Conservation (phyloP, 2,888 invertebrate genomes). For the Monochamus alternatus region DNA sequence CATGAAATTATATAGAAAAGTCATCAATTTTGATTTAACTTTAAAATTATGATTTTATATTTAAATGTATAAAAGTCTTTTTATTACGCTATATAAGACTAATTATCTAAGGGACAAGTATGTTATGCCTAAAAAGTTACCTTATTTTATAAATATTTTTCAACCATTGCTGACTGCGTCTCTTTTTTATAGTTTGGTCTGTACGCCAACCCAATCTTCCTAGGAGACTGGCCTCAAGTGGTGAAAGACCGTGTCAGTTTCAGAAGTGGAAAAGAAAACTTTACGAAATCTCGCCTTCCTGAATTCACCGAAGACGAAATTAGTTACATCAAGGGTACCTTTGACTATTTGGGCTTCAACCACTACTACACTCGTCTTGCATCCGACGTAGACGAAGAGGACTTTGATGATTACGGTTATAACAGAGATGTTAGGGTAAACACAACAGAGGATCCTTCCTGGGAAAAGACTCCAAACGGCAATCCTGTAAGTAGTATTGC, state of each 20-base stretch:
- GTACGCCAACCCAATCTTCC: conserved; percentile 75
- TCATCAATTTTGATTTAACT: background rate
- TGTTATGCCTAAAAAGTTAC: too few relatives aligned
- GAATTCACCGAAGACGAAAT: conserved; percentile 76
- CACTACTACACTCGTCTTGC: conserved; percentile 78
- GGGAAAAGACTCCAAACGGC: conserved; percentile 29
- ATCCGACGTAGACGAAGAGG: conserved; percentile 50
- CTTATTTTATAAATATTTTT: background rate
- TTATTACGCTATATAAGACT: too few relatives aligned
- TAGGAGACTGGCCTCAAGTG: conserved; percentile 78
- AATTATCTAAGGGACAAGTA: too few relatives aligned
- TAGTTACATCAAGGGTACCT: conserved; percentile 74
- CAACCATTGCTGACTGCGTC: background rate
- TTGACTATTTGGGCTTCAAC: conserved; percentile 84
- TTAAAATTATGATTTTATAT: too few relatives aligned
- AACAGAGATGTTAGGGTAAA: conserved; percentile 30
- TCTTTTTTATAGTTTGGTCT: conserved; percentile 48
- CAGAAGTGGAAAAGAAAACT: conserved; percentile 71
- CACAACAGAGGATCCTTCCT: conserved; percentile 11
- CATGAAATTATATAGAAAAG: too few relatives aligned
- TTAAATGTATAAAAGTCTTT: too few relatives aligned
- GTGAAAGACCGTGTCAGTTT: conserved; percentile 77
- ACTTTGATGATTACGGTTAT: conserved; percentile 35
- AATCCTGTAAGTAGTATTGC: conserved; percentile 4
- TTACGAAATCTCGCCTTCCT: conserved; percentile 76